A percentile compares a stretch with the other conserved stretches of the same genome.
These are phyloP conservation scores for Stomatorhinus ivindoensis DNA, from an alignment of 2,113 vertebrate species.

Conservation along the genomic window DNA sequence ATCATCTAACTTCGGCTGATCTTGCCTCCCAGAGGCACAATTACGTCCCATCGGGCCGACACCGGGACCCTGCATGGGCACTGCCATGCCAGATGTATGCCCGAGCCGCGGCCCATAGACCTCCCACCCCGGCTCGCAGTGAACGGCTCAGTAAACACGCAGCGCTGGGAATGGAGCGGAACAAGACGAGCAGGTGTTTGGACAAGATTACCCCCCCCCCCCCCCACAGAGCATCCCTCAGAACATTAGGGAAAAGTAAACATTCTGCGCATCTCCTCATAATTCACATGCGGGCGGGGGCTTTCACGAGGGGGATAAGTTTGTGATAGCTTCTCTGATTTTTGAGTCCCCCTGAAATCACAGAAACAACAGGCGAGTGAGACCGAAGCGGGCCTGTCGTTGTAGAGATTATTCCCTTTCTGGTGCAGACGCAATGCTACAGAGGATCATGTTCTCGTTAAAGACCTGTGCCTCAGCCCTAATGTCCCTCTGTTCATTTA, in stretches of 20 bases:
- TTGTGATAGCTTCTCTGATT: background rate
- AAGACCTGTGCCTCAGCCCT: background rate
- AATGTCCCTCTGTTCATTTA: background rate
- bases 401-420: background rate
- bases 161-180: constrained; percentile 29
- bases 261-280: background rate
- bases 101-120: constrained; percentile 32
- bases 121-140: background rate
- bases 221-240: background rate
- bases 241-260: constrained; percentile 16
- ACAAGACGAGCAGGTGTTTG: constrained; percentile 27
- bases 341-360: background rate
- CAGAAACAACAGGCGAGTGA: background rate
- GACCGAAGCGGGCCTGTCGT: background rate
- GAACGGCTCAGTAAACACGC: constrained; percentile 36
- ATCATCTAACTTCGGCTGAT: constrained; percentile 11
- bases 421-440: background rate
- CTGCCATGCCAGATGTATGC: constrained; percentile 16
- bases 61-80: background rate
- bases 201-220: background rate
- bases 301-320: background rate
- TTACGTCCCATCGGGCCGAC: constrained; percentile 4
- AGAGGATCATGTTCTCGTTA: background rate
- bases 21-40: background rate
- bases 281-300: background rate